Evolutionary conservation across 1,140 invertebrate species (phyloP).

Genomic region (Neodiprion fabricii): DNA sequence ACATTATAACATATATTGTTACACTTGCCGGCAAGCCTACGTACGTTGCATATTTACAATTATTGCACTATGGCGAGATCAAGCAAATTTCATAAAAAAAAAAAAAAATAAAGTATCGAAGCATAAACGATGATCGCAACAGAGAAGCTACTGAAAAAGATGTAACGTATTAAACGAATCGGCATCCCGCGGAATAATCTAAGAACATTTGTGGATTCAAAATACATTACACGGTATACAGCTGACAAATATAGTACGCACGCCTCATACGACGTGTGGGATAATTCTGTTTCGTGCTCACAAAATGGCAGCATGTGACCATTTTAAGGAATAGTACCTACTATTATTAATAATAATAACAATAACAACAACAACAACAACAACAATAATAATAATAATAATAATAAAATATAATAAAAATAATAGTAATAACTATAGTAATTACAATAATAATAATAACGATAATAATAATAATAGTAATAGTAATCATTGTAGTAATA

Average conservation of each 20-base stretch:
- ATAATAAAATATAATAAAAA: not conserved
- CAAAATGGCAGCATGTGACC: not conserved
- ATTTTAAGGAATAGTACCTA: not conserved
- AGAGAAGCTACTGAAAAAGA: not conserved
- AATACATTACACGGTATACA: too few species aligned
- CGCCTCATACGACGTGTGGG: not conserved
- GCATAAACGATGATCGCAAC: not conserved
- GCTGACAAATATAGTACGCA: too few species aligned
- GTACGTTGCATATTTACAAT: too few species aligned
- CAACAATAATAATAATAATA: not conserved
- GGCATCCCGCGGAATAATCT: too few species aligned
- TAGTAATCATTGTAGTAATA: too few species aligned
- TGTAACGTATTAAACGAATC: not conserved
- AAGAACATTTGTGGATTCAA: too few species aligned
- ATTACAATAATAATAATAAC: too few species aligned
- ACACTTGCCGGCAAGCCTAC: too few species aligned
- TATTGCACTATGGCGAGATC: too few species aligned
- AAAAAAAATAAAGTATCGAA: not conserved
- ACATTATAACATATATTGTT: too few species aligned
- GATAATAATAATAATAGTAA: not conserved
- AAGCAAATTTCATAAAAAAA: not conserved
- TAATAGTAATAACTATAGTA: not conserved
- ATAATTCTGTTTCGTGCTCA: slow-evolving; percentile 2
- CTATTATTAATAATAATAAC: not conserved
- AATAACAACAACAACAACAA: not conserved